These are phyloP conservation scores for Galemys pyrenaicus DNA, from an alignment of 2,113 vertebrate genomes.

Conservation along the genomic window DNA sequence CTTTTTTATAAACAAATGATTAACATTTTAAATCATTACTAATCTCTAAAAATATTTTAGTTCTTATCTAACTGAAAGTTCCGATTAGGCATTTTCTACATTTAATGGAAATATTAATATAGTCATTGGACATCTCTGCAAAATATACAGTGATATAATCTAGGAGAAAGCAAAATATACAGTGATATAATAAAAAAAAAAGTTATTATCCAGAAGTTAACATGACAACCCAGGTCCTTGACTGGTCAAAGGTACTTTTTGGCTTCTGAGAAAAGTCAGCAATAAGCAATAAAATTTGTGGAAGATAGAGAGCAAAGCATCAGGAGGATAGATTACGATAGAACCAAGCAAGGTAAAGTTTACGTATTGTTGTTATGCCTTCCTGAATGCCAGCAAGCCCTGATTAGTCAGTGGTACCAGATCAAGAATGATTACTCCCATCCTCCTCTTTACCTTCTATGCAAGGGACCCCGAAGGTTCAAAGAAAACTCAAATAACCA, in stretches of 20 bases:
- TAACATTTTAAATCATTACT: conserved; percentile 19
- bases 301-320: background rate
- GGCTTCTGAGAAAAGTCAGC: background rate
- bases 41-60: conserved; percentile 35
- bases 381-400: background rate
- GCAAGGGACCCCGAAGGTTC: background rate
- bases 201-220: background rate
- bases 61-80: background rate
- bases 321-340: background rate
- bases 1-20: background rate
- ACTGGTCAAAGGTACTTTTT: background rate
- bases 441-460: background rate
- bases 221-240: background rate
- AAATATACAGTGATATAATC: background rate
- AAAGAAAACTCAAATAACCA: conserved; percentile 19
- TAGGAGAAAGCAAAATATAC: background rate
- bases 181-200: background rate
- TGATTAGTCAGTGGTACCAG: background rate
- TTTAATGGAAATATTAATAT: background rate
- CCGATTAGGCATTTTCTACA: background rate
- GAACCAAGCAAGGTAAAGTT: background rate
- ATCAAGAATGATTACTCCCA: background rate
- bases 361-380: background rate
- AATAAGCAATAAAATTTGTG: background rate
- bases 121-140: background rate